Evolutionary conservation across 92 coral and sea anemone species (phyloP).

Genomic region (Siderastrea siderea): DNA sequence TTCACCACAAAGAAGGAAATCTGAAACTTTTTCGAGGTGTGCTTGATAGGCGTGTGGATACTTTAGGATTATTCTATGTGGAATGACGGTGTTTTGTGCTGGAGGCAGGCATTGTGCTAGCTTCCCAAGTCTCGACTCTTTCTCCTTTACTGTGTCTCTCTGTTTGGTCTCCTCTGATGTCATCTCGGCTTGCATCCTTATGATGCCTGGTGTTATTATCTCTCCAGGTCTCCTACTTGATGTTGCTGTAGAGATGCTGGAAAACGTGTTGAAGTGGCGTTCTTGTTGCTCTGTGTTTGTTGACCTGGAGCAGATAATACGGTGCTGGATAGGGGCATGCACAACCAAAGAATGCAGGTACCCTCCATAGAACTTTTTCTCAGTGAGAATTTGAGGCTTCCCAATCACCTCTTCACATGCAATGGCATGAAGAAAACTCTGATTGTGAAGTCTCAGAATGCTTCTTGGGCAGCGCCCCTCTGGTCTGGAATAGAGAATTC

Average conservation of each 20-base stretch:
- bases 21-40: conserved; percentile 50
- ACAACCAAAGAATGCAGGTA: conserved; percentile 46
- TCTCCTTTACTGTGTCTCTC: conserved; percentile 20
- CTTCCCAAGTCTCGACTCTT: conserved; percentile 50
- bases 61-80: conserved; percentile 6
- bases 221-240: conserved; percentile 57
- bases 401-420: conserved; percentile 37
- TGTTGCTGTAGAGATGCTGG: conserved; percentile 39
- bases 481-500: neutral
- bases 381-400: conserved; percentile 29
- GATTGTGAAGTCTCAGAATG: conserved; percentile 43
- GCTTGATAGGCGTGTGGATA: conserved; percentile 37
- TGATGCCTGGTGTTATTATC: conserved; percentile 54
- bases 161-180: conserved; percentile 18
- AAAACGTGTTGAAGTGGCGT: conserved; percentile 27
- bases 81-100: conserved; percentile 47
- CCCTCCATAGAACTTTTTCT: conserved; percentile 37
- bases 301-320: conserved; percentile 26
- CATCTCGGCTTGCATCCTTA: conserved; percentile 50
- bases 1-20: conserved; percentile 49
- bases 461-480: conserved; percentile 34
- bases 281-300: conserved; percentile 46
- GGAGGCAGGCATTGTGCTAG: conserved; percentile 46
- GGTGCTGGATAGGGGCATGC: conserved; percentile 38
- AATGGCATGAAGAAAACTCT: conserved; percentile 33